Conservation (phyloP, 2,888 invertebrate genomes). For the Cremastinae sp. region DNA sequence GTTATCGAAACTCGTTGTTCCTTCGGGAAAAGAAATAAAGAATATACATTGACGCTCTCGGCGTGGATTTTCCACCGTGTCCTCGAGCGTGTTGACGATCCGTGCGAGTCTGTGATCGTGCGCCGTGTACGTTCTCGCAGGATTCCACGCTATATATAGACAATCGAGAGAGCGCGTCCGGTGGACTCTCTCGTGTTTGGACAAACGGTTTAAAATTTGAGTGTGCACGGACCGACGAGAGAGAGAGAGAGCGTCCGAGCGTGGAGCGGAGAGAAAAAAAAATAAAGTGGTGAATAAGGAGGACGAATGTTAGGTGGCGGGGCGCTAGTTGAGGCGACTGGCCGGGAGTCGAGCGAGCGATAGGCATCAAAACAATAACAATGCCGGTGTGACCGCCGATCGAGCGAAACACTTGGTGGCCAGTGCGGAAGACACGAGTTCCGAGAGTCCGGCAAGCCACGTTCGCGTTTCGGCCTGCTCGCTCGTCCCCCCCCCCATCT, state of each 20-base stretch:
- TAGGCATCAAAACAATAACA: conserved; percentile 62
- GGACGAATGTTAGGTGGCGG: conserved; percentile 14
- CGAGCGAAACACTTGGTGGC: conserved; percentile 46
- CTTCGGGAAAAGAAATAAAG: not conserved
- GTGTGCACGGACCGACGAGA: too few species aligned
- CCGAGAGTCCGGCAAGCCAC: conserved; percentile 27
- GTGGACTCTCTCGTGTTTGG: too few species aligned
- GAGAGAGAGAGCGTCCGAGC: not conserved
- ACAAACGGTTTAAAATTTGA: too few species aligned
- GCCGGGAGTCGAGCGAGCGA: conserved; percentile 46
- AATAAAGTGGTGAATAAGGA: conserved; percentile 5
- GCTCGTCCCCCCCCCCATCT: too few species aligned
- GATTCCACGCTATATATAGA: not conserved
- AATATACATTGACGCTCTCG: conserved; percentile 1
- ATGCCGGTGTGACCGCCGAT: conserved; percentile 61
- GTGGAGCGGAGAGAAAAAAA: not conserved
- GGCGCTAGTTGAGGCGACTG: conserved; percentile 1
- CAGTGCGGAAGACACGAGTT: conserved; percentile 14
- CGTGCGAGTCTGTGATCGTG: not conserved
- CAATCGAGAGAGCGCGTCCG: too few species aligned
- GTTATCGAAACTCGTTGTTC: too few species aligned
- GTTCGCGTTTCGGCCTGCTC: conserved; percentile 15
- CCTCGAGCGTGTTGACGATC: not conserved
- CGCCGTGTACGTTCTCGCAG: not conserved
- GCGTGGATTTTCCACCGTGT: conserved; percentile 18